Evolutionary conservation across 2,888 invertebrate genomes (phyloP).

Genomic region (Lepetodrilus schrolli): DNA sequence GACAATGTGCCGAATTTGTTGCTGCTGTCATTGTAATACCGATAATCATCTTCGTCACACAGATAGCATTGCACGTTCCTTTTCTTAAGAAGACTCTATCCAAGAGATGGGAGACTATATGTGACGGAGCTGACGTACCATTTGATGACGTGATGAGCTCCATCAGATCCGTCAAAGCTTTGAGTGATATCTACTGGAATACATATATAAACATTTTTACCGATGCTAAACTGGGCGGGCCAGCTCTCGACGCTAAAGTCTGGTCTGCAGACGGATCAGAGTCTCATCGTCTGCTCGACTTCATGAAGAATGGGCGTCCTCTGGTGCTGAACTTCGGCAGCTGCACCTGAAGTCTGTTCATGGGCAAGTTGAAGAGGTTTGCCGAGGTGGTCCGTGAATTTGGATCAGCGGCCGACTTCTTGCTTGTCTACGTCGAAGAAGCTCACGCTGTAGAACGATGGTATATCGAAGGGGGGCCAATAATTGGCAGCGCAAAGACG

Average conservation of each 20-base stretch:
- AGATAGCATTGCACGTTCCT: too few species aligned
- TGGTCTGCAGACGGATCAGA: conserved; percentile 31
- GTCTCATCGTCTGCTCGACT: conserved; percentile 39
- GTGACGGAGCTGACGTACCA: too few species aligned
- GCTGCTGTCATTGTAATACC: too few species aligned
- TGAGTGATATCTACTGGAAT: too few species aligned
- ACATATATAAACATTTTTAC: too few species aligned
- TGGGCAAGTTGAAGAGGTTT: conserved; percentile 59
- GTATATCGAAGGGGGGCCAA: conserved; percentile 54
- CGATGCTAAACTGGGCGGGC: conserved; percentile 10
- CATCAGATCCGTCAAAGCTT: too few species aligned
- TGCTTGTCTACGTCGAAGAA: conserved; percentile 66
- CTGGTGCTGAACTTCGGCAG: conserved; percentile 69
- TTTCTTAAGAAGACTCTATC: too few species aligned
- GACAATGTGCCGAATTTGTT: too few species aligned
- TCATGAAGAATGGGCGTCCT: conserved; percentile 52
- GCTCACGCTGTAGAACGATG: conserved; percentile 67
- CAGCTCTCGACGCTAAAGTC: conserved; percentile 45
- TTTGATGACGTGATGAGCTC: too few species aligned
- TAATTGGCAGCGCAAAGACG: neutral
- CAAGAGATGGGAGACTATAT: too few species aligned
- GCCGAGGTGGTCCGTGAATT: conserved; percentile 55
- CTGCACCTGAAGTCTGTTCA: conserved; percentile 68
- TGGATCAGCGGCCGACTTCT: conserved; percentile 58
- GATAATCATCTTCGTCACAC: too few species aligned